Conservation (phyloP, 1,140 invertebrate species). For the Orchesella cincta region DNA sequence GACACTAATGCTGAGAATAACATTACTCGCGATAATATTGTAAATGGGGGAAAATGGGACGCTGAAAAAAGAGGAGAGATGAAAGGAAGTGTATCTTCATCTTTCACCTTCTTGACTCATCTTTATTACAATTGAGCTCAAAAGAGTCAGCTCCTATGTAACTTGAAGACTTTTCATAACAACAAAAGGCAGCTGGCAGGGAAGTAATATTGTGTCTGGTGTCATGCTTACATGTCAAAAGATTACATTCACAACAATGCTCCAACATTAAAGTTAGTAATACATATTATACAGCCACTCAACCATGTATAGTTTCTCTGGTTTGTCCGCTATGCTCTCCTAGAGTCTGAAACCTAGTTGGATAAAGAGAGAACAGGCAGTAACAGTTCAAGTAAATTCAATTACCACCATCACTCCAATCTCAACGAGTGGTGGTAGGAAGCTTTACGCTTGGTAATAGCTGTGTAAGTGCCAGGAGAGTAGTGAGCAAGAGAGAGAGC, state of each 20-base stretch:
- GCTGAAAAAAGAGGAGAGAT: background rate
- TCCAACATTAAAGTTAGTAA: background rate
- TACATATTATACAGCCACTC: background rate
- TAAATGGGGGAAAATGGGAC: no score
- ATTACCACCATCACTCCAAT: constrained; percentile 27
- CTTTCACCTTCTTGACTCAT: background rate
- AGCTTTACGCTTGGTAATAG: background rate
- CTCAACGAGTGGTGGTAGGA: background rate
- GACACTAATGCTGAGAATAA: background rate
- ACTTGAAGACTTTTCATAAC: constrained; percentile 8
- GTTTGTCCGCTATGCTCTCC: no score
- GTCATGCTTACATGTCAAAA: constrained; percentile 2
- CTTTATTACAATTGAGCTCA: background rate
- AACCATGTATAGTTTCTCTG: background rate
- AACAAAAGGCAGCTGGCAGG: constrained; percentile 12
- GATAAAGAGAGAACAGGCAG: background rate
- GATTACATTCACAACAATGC: background rate
- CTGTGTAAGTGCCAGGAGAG: background rate
- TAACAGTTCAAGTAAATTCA: constrained; percentile 26
- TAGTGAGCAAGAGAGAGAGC: background rate
- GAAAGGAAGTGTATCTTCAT: background rate
- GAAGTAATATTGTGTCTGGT: background rate
- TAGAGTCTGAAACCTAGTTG: background rate
- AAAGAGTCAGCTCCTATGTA: background rate
- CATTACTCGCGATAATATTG: background rate